Base-by-base conservation (phyloP, 2,888 invertebrate genomes). In the Molorchus minor region DNA sequence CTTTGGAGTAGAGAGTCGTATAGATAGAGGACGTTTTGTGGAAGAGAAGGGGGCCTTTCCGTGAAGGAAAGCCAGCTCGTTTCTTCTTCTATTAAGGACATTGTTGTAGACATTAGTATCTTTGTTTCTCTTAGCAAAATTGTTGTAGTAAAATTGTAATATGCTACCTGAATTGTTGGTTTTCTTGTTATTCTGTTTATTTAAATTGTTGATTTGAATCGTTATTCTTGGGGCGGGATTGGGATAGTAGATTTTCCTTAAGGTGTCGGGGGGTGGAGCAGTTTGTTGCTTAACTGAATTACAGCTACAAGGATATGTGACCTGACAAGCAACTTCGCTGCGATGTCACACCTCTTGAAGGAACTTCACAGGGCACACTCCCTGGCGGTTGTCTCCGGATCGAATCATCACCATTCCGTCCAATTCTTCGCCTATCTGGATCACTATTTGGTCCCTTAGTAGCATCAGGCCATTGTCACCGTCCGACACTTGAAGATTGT, bases 321-420 rank as follows among this genome's bases (percentile, higher is more conserved):
- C 65, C 64, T 70, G 70, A 56, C 69, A 67, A 19, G 69, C 70
- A 45, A 58, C 62, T 51, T 63, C 65, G 51, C 68, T 76, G 73
- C 84, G 85, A 80, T 86, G 93, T 94, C 94, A 94, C 90, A 95
- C 94, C 83, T 96, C 96, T 84, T 94, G 93, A 62, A 97, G 86
- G 79, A 94, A 97, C 81, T 94, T 95, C 36, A 94, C 82, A n/a
- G 96, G 96, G 81, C 96, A 97, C 68, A 93, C 89, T 58, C 93
- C 94, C 81, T 95, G 94, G 71, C 93, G 93, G 83, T 94, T 94
- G 76, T 94, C 93, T 0, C 95, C 95, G 43, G 93, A 93, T 53
- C 96, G 88, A 64, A 97, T 94, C 88, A 93, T 92, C 62, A 96
- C 92, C 87, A 95, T 94, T 19, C 96, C 96, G 74, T 95, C 94